phyloP scores from a whole-genome alignment of 2,888 invertebrate species.

The Pediacus dermestoides region DNA sequence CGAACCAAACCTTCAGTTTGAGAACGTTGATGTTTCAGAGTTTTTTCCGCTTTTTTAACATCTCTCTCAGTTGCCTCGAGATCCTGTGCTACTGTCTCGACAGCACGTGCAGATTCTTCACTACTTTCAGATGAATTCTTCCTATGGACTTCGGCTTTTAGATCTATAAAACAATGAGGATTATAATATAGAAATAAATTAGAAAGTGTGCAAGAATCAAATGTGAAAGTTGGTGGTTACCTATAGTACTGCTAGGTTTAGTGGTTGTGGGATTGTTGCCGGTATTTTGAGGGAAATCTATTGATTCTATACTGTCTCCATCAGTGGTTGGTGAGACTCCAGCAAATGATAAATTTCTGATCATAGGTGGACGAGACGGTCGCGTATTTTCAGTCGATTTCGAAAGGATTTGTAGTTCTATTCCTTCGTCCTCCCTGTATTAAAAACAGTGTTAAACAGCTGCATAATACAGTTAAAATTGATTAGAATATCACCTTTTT shows the following conservation, averaged over 20 bases:
- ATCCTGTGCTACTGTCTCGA: constrained; percentile 46
- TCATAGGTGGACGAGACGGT: constrained; percentile 42
- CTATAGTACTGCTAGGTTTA: constrained; percentile 45
- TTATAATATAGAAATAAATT: too few relatives aligned
- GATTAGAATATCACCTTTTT: constrained; percentile 48
- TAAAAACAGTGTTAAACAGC: constrained; percentile 9
- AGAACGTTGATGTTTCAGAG: constrained; percentile 34
- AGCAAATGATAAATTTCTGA: constrained; percentile 26
- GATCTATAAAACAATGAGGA: constrained; percentile 61
- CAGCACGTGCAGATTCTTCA: constrained; percentile 63
- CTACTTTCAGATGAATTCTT: constrained; percentile 88
- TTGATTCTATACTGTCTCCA: constrained; percentile 49
- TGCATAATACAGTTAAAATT: background rate
- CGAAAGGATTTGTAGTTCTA: constrained; percentile 73
- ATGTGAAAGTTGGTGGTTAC: too few relatives aligned
- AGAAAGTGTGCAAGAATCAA: too few relatives aligned
- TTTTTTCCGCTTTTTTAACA: constrained; percentile 20
- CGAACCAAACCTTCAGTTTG: constrained; percentile 42
- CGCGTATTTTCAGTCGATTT: constrained; percentile 28
- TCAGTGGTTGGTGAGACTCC: constrained; percentile 38
- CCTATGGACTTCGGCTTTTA: constrained; percentile 90
- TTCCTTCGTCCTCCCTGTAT: constrained; percentile 71
- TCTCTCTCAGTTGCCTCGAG: constrained; percentile 25
- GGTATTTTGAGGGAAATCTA: constrained; percentile 43
- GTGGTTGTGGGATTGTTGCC: too few relatives aligned